phyloP scores from a whole-genome alignment of 2,113 vertebrate genomes.

The Scomber scombrus region DNA sequence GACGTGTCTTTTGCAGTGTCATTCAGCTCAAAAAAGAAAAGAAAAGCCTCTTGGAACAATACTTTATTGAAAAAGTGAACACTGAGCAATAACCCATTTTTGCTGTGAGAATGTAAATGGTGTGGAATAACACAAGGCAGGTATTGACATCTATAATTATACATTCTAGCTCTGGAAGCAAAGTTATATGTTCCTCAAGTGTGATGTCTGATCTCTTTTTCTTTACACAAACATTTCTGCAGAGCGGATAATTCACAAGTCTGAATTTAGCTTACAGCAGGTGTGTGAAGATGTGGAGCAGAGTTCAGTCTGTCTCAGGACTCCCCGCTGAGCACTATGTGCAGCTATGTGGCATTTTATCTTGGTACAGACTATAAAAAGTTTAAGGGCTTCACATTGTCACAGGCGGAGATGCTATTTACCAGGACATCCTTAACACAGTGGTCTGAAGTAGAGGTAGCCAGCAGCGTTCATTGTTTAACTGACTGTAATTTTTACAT shows the following conservation, averaged over 20 bases:
- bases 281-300: constrained; percentile 17
- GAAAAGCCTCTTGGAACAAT: not conserved
- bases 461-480: constrained; percentile 20
- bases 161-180: constrained; percentile 29
- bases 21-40: not conserved
- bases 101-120: constrained; percentile 28
- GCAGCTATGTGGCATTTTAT: constrained; percentile 48
- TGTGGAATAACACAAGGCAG: constrained; percentile 37
- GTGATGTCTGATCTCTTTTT: not conserved
- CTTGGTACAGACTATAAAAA: constrained; percentile 24
- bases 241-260: not conserved
- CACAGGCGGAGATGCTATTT: not conserved
- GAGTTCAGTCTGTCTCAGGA: constrained; percentile 10
- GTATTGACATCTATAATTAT: constrained; percentile 18
- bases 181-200: constrained; percentile 2
- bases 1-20: not conserved
- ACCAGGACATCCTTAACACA: not conserved
- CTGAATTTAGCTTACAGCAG: constrained; percentile 13
- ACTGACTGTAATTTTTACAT: constrained; percentile 27
- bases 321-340: not conserved
- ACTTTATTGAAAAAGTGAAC: constrained; percentile 66
- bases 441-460: constrained; percentile 31
- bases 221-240: not conserved
- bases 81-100: constrained; percentile 25
- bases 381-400: constrained; percentile 36